Percentiles rank a stretch among this genome's conserved stretches.
These are phyloP conservation scores for Saccostrea glomerata DNA, from an alignment of 1,140 invertebrate genomes.

Conservation along the genomic window DNA sequence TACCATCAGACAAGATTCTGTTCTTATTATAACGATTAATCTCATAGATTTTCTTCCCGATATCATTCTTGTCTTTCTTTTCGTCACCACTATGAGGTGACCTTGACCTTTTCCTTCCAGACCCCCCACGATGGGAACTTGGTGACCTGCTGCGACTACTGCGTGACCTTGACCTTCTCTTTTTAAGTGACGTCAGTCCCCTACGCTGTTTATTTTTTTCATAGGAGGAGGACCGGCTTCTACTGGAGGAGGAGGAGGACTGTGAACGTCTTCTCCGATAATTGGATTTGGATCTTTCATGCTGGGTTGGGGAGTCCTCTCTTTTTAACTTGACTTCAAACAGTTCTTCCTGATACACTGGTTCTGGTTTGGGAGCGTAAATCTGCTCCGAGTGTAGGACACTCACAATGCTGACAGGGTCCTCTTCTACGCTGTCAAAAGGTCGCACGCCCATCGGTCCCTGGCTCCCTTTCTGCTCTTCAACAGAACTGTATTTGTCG, in stretches of 20 bases:
- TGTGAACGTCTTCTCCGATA: background rate
- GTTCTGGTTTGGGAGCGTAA: slow-evolving; percentile 9
- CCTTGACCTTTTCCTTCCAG: background rate
- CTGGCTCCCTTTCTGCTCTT: background rate
- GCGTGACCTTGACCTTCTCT: background rate
- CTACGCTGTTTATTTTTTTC: background rate
- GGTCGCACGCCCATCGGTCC: background rate
- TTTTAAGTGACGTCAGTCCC: background rate
- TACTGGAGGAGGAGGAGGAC: background rate
- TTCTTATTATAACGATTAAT: background rate
- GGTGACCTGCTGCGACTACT: background rate
- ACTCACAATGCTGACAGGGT: slow-evolving; percentile 35
- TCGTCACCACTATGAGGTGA: background rate
- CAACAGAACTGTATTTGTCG: slow-evolving; percentile 39
- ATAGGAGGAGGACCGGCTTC: background rate
- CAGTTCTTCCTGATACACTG: background rate
- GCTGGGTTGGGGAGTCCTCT: background rate
- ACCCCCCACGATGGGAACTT: background rate
- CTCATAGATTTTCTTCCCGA: background rate
- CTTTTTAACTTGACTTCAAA: slow-evolving; percentile 12
- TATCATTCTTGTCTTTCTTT: background rate
- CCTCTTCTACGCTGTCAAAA: background rate
- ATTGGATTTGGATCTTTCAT: background rate
- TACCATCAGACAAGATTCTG: background rate
- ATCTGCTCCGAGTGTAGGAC: slow-evolving; percentile 20